These are phyloP conservation scores for Leptoteleia sp. DNA, from an alignment of 1,140 invertebrate species.

Conservation along the genomic window DNA sequence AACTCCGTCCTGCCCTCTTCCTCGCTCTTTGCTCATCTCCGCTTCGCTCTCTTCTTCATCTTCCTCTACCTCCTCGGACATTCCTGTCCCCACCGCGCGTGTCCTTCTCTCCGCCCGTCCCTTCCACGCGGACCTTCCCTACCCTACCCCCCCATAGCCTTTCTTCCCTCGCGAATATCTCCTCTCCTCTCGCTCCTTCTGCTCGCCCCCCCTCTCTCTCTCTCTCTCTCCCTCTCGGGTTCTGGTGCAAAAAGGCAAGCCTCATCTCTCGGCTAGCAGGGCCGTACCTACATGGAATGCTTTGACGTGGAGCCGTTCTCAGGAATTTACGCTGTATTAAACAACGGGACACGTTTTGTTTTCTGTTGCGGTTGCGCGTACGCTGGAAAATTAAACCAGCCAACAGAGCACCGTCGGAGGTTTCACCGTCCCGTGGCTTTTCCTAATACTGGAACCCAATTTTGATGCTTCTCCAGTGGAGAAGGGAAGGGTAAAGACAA, in stretches of 20 bases:
- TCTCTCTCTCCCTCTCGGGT: constrained; percentile 29
- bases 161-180: no score
- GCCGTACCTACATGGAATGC: constrained; percentile 30
- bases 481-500: no score
- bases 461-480: neutral
- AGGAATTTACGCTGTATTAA: constrained; percentile 12
- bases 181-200: no score
- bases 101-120: no score
- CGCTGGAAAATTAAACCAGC: neutral
- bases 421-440: neutral
- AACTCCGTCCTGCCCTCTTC: no score
- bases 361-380: constrained; percentile 2
- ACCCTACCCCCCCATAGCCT: no score
- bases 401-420: neutral
- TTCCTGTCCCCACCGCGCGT: no score
- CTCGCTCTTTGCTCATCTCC: no score
- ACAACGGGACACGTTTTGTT: constrained; percentile 6
- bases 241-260: constrained; percentile 34
- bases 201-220: no score
- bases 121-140: no score
- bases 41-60: no score
- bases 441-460: neutral
- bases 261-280: constrained; percentile 38
- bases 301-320: constrained; percentile 5
- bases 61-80: no score